Conservation (phyloP, 2,888 invertebrate genomes). For the Ramazzottius varieornatus region DNA sequence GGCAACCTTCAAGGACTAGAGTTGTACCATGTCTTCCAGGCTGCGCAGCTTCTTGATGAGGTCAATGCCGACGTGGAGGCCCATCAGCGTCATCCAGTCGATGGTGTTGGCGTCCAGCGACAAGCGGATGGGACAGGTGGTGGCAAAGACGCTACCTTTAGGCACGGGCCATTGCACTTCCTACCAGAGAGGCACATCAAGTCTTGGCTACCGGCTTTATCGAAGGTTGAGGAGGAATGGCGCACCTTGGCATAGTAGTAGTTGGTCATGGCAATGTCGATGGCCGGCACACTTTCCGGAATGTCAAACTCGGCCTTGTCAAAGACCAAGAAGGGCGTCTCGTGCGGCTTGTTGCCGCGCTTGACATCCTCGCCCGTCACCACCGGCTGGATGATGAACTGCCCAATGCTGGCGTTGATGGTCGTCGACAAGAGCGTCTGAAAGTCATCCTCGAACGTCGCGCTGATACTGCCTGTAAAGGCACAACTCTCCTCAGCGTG, state of each 20-base stretch:
- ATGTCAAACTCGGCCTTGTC: not conserved
- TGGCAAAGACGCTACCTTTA: not conserved
- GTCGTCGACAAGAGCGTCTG: not conserved
- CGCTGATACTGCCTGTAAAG: not conserved
- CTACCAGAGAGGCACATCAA: not conserved
- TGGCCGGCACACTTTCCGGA: not conserved
- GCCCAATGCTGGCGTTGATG: not conserved
- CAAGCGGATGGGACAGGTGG: not conserved
- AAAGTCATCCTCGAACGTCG: not conserved
- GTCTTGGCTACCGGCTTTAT: too few species aligned
- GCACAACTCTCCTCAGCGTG: too few species aligned
- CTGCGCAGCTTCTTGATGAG: not conserved
- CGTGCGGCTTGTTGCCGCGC: not conserved
- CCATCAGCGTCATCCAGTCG: conserved; percentile 1
- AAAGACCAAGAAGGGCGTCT: not conserved
- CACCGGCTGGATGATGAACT: not conserved
- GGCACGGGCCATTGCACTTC: not conserved
- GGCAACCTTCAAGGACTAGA: not conserved
- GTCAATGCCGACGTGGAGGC: not conserved
- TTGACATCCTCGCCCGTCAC: not conserved
- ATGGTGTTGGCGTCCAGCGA: not conserved
- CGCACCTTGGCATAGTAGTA: conserved; percentile 1
- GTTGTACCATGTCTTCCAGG: not conserved
- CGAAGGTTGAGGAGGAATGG: too few species aligned
- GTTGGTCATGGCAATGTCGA: not conserved